Base-by-base conservation (phyloP, 2,888 invertebrate genomes). In the Operophtera brumata region DNA sequence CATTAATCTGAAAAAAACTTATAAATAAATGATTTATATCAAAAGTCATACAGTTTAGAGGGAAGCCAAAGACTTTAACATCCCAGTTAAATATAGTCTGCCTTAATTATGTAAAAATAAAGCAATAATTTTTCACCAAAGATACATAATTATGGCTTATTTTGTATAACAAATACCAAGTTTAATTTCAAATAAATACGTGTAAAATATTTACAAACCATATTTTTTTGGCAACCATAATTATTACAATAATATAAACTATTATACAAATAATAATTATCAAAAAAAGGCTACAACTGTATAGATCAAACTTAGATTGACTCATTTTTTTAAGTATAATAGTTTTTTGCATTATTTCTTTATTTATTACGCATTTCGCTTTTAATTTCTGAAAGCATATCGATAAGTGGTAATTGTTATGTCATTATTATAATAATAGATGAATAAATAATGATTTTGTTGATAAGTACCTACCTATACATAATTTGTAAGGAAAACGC, bases 21-120 rank as follows among this genome's bases (percentile, higher is more conserved):
- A 59, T 69, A 62, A 65, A 61, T 58, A 68, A 68, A 74, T 73
- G 72, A 69, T 74, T 75, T 73, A 65, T 71, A 73, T 75, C 67
- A 67, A 74, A 47, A 77, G 71, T 83, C 89, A 90, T 90, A 90
- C 89, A 90, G 89, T 89, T 82, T 87, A 89, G 89, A 81, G 75
- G 71, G 78, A 83, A 84, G 82, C 89, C 89, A 90, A 90, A 90
- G 89, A 89, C 82, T 80, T 80, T 66, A 66, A 67, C 70, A 70
- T 65, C 62, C 57, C 72, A 67, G 54, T 69, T 52, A 68, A 66
- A 47, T 54, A 44, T 57, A 64, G 36, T 62, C 62, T 59, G 70
- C 66, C 65, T 66, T 69, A 69, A 66, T 64, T 68, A 64, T 67
- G 59, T 66, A 68, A 66, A 65, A 66, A 20, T 20, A 67, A 77